phyloP scores from a whole-genome alignment of 2,113 vertebrate species.

The Centropristis striata region DNA sequence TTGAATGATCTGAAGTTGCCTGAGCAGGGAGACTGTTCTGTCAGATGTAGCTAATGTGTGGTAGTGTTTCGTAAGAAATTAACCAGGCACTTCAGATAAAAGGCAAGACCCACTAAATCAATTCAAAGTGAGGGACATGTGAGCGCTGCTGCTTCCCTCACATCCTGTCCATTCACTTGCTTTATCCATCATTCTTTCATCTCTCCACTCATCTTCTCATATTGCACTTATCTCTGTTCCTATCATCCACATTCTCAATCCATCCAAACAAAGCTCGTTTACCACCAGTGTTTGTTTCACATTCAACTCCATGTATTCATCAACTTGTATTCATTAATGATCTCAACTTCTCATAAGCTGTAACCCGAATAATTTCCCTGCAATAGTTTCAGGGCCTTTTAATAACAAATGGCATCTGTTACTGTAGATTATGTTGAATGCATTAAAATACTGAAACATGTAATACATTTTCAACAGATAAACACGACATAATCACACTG shows the following conservation, averaged over 20 bases:
- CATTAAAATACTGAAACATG: neutral
- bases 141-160: constrained; percentile 33
- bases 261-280: constrained; percentile 35
- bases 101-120: constrained; percentile 46
- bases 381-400: neutral
- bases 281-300: constrained; percentile 17
- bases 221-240: constrained; percentile 72
- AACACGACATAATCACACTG: neutral
- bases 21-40: constrained; percentile 18
- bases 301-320: constrained; percentile 5
- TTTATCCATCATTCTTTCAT: constrained; percentile 54
- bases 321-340: neutral
- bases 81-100: constrained; percentile 62
- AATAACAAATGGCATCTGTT: neutral
- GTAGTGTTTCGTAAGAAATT: constrained; percentile 11
- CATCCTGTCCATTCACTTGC: constrained; percentile 69
- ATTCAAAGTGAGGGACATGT: constrained; percentile 29
- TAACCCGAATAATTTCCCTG: neutral
- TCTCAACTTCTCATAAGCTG: constrained; percentile 3
- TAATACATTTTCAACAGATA: neutral
- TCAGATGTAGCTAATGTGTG: constrained; percentile 39
- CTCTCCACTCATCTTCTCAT: constrained; percentile 61
- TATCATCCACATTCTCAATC: constrained; percentile 41
- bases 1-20: constrained; percentile 15
- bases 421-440: constrained; percentile 9